phyloP scores from a whole-genome alignment of 2,113 vertebrate species.

The Cygnus buccinator region DNA sequence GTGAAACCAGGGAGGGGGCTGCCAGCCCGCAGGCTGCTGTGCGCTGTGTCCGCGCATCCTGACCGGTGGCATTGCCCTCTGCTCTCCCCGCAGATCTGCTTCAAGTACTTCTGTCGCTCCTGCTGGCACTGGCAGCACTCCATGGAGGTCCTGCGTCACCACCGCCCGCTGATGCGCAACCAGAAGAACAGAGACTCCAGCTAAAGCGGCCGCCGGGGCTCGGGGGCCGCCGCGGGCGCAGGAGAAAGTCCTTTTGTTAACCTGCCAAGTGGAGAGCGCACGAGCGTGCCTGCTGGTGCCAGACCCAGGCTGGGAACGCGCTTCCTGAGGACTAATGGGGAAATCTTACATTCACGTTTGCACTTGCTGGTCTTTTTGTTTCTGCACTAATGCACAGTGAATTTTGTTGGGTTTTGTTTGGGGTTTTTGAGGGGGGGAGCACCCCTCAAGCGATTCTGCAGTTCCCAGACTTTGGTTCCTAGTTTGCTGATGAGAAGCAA shows the following conservation, averaged over 20 bases:
- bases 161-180: conserved; percentile 98
- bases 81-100: conserved; percentile 85
- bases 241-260: conserved; percentile 44
- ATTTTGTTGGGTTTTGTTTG: conserved; percentile 80
- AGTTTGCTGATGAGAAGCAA: conserved; percentile 81
- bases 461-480: conserved; percentile 90
- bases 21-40: no score
- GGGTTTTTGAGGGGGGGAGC: conserved; percentile 73
- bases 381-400: conserved; percentile 98
- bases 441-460: conserved; percentile 79
- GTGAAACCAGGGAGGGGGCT: accelerated
- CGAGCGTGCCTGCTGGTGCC: conserved; percentile 61
- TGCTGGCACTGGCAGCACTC: conserved; percentile 99
- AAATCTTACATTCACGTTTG: conserved; percentile 90
- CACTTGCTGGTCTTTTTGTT: conserved; percentile 98
- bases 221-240: background rate
- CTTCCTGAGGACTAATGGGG: conserved; percentile 82
- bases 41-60: background rate
- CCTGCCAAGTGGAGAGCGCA: conserved; percentile 69
- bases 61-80: accelerated
- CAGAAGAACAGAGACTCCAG: conserved; percentile 95
- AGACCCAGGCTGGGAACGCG: conserved; percentile 75
- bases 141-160: conserved; percentile 93
- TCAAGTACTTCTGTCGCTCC: conserved; percentile 98
- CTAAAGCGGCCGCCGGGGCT: conserved; percentile 72